Base-by-base conservation (phyloP, 1,140 invertebrate species). In the Pseudomyrmex dendroicus region DNA sequence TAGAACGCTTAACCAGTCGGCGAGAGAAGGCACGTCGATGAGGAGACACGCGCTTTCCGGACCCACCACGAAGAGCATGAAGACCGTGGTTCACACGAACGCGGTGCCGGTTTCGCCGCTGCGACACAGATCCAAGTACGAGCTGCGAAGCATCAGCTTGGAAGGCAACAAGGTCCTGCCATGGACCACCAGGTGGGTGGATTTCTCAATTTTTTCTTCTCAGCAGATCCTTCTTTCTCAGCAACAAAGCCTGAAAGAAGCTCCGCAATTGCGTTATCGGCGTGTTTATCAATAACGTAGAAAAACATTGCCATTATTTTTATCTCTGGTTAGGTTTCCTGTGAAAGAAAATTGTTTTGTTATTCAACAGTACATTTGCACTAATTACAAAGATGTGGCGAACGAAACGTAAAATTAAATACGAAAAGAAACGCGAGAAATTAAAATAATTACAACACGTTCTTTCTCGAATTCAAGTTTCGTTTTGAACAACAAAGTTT, bases 81-180 rank as follows among this genome's bases (percentile, higher is more conserved):
- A 89, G 57, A 92, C 89, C 83, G 80, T 92, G 66, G 68, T 90
- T 1, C 89, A 91, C 64, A 72, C 78, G 10, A 88, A 86, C 64
- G 77, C 89, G 17, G 83, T 83, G n/a, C 85, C 89, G 3, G 90
- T 86, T 20, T 92, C 92, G 1, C 92, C 92, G 2, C 83, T 92
- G 7, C 85, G 91, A 13, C 72, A 90, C 10, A 85, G 91, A 12
- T 89, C 92, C 83, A 95, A 94, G 80, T 94, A 94, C 74, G 94
- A 95, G 80, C 82, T 95, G 73, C 87, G 94, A 20, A 94, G 94
- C 83, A 94, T 94, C 89, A 94, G 94, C 74, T 94, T 94, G 84
- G 94, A 95, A 86, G 91, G 94, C 15, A 93, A 90, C 89, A 93
- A 93, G 68, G 93, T 94, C 15, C 68, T 94, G 10, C 94, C 94